Conservation (phyloP, 2,888 invertebrate species). For the Carabus problematicus region DNA sequence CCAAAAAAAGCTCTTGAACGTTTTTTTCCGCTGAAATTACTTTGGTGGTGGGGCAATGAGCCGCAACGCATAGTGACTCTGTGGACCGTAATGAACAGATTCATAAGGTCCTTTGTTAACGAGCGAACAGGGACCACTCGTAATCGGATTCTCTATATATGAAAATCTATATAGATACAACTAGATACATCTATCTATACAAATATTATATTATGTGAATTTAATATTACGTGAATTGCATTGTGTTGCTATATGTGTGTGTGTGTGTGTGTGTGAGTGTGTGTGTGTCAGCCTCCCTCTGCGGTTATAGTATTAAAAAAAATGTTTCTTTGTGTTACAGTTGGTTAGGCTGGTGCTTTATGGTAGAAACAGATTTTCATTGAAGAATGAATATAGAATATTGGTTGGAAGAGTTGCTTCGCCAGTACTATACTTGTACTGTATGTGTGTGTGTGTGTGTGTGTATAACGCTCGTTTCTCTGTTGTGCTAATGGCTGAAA, state of each 20-base stretch:
- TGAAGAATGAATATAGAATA: too few species aligned
- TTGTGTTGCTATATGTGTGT: too few species aligned
- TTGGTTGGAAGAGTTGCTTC: too few species aligned
- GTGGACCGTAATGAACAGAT: conserved; percentile 55
- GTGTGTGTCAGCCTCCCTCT: too few species aligned
- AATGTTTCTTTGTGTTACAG: too few species aligned
- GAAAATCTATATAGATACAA: conserved; percentile 33
- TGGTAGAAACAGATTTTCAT: too few species aligned
- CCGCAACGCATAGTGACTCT: conserved; percentile 56
- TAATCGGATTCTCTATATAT: conserved; percentile 55
- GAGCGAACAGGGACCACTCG: conserved; percentile 48
- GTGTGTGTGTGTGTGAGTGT: too few species aligned
- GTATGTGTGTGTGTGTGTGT: too few species aligned
- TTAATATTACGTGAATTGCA: conserved; percentile 16
- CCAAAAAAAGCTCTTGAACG: too few species aligned
- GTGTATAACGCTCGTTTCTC: neutral
- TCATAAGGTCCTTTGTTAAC: conserved; percentile 52
- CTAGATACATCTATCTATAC: conserved; percentile 17
- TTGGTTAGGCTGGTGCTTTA: too few species aligned
- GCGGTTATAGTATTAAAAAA: too few species aligned
- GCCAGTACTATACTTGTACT: too few species aligned
- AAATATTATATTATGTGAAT: conserved; percentile 37
- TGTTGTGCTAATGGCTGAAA: conserved; percentile 57
- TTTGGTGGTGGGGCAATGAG: conserved; percentile 53
- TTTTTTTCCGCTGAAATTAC: conserved; percentile 23